Percentiles rank a stretch among this genome's conserved stretches.
These are phyloP conservation scores for Lipotes vexillifer DNA, from an alignment of 2,113 vertebrate genomes.

Conservation along the genomic window DNA sequence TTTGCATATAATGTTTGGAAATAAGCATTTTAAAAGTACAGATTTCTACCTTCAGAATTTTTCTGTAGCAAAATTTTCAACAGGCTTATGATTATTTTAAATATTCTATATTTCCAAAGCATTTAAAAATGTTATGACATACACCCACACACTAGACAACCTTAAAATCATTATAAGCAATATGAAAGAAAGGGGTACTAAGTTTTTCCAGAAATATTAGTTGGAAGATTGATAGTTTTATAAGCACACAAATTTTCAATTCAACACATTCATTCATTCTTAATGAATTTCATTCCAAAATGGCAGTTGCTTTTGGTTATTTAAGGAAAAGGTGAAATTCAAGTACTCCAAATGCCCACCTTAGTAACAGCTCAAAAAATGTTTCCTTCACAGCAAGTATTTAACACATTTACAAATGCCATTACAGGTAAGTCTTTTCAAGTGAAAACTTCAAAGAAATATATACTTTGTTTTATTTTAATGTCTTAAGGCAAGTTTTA, in stretches of 20 bases:
- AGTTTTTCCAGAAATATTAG: background rate
- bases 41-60: background rate
- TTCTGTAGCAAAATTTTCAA: constrained; percentile 16
- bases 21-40: constrained; percentile 9
- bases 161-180: background rate
- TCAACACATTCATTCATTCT: background rate
- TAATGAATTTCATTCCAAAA: background rate
- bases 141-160: background rate
- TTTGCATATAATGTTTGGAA: background rate
- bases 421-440: background rate
- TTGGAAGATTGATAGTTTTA: background rate
- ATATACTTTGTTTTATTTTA: background rate
- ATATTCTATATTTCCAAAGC: constrained; percentile 32
- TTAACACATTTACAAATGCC: constrained; percentile 32
- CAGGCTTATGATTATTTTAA: constrained; percentile 32
- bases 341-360: background rate
- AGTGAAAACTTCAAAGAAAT: constrained; percentile 25
- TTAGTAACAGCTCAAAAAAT: background rate
- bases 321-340: constrained; percentile 11
- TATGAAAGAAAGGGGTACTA: background rate
- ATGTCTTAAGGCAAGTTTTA: background rate
- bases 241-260: constrained; percentile 22
- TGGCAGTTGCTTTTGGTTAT: background rate
- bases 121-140: constrained; percentile 1
- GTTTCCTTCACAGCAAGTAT: background rate